Evolutionary conservation across 2,888 invertebrate genomes (phyloP), one percentile per base, ranked within the genome.

Genomic region (Auanema freiburgensis): DNA sequence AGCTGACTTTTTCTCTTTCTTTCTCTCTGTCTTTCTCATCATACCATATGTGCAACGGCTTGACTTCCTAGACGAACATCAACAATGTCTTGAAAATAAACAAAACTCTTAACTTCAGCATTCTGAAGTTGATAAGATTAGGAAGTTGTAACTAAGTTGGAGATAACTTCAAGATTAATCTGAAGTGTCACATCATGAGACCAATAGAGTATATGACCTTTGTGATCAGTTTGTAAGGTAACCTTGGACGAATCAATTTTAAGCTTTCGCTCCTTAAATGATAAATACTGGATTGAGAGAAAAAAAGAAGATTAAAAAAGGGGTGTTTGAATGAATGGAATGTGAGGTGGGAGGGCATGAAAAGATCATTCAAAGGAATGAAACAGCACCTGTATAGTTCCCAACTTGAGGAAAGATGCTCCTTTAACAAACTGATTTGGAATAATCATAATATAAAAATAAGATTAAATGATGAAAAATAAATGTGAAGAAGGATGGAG

Each of bases 121-220:
- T 42, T 59, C 59, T 59, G 21, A 46, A 46, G 4, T 46, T 5
- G 5, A 46, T 46, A 5, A 16, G 16, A 46, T 46, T 21, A 46
- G 16, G 10, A 46, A 3, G 10, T 18, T 18, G 16, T 46, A 46
- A 18, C 5, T 18, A 3, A 16, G 21, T n/a, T n/a, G 10, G 10
- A 54, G n/a, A 44, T 21, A 24, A 60, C 60, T 21, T 60, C 60
- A 16, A 60, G 46, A 43, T 43, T 23, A 12, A 55, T 44, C 12
- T 54, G 54, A 16, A 21, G 24, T n/a, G 54, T 54, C 40, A 60
- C 24, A 54, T 60, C 60, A 25, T 60, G 68, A 6, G 67, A 46
- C 78, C 78, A 78, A 51, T 75, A 77, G n/a, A 78, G 21, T 46
- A 77, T 75, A 50, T 74, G 72, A 0, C 66, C 76, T 1, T 65